Evolutionary conservation across 2,888 invertebrate species (phyloP), one percentile per base, ranked within the genome.

Genomic region (Proisotoma minuta): DNA sequence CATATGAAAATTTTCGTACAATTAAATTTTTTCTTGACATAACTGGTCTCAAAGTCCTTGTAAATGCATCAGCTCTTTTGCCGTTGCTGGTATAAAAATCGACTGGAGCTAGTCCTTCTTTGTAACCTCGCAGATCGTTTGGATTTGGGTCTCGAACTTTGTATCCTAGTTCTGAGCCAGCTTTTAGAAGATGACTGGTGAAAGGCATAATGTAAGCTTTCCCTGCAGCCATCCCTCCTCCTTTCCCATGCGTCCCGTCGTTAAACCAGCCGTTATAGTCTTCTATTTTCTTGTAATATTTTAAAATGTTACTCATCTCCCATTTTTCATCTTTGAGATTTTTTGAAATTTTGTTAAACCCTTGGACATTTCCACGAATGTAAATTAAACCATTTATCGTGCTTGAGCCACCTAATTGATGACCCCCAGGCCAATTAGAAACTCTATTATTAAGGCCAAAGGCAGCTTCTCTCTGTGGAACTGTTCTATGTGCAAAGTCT

Each of bases 401-500:
- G 8, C 53, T 58, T 12, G 64, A 64, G 3, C 64, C 63, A 18
- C 60, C 64, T 3, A 64, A 40, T 15, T 51, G 51, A 15, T 51
- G 50, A 18, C 60, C 64, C 4, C 39, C 49, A 24, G 64, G 58
- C 64, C 63, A 60, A 39, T 53, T 18, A 4, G 57, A 57, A 43
- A 84, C 84, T 74, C 81, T 79, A 68, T 80, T 76, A 34, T 80
- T 76, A 77, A 85, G 81, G 56, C 82, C 84, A 53, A 78, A 77
- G 75, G 86, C 87, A 47, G 85, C 83, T 76, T 81, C 64, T 18
- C 79, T 73, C 75, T 89, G 89, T 8, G 86, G 82, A 3, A 81
- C 81, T 43, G 87, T 88, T 66, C 80, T 77, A 77, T 84, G 87
- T 69, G 83, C 80, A 89, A 89, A 90, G 75, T 89, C 88, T 69